Percentiles rank a stretch among this genome's conserved stretches.
Conservation (phyloP, 1,140 invertebrate genomes). For the Dinoponera quadriceps region DNA sequence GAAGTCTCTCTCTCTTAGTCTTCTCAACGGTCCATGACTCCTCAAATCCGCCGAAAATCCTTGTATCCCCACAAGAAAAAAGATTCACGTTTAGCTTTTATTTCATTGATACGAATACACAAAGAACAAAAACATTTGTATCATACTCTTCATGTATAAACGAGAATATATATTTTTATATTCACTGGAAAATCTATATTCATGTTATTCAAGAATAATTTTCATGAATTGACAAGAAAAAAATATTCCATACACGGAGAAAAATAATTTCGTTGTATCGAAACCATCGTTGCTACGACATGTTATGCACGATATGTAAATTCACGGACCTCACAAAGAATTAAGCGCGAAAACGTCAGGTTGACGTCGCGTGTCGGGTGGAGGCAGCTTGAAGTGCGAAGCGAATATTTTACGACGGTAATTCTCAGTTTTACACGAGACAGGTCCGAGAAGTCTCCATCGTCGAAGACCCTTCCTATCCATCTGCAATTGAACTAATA, state of each 20-base stretch:
- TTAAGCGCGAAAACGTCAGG: constrained; percentile 6
- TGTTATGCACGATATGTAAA: background rate
- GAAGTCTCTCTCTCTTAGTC: too few species aligned
- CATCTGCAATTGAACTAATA: background rate
- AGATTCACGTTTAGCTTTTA: background rate
- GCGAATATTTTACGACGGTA: constrained; percentile 16
- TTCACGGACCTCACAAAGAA: constrained; percentile 22
- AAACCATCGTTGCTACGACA: constrained; percentile 4
- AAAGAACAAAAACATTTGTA: constrained; percentile 19
- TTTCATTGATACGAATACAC: background rate
- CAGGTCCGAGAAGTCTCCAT: background rate
- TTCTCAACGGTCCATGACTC: background rate
- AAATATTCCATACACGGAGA: too few species aligned
- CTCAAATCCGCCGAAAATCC: background rate
- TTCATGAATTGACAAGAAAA: too few species aligned
- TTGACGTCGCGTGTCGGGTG: constrained; percentile 5
- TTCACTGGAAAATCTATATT: too few species aligned
- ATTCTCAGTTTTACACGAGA: constrained; percentile 5
- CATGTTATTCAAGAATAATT: too few species aligned
- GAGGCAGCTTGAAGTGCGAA: background rate
- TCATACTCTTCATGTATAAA: too few species aligned
- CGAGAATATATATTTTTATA: too few species aligned
- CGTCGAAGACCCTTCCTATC: background rate
- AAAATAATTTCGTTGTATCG: too few species aligned
- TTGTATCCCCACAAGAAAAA: background rate